Conservation (phyloP, 2,888 invertebrate species). For the Osmoderma eremita region DNA sequence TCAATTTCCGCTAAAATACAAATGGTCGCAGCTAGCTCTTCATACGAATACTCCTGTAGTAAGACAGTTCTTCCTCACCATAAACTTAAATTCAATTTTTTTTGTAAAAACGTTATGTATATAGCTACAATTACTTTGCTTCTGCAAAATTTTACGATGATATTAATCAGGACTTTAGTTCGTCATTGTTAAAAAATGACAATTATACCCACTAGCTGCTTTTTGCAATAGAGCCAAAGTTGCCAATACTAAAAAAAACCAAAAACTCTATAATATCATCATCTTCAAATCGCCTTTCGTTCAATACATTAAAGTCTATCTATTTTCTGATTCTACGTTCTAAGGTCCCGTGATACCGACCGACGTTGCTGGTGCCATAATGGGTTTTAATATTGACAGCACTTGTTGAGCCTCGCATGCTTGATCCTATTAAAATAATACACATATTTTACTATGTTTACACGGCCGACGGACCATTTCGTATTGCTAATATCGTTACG, state of each 20-base stretch:
- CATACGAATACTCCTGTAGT: too few species aligned
- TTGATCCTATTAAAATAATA: conserved; percentile 63
- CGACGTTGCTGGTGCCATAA: conserved; percentile 72
- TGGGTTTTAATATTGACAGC: conserved; percentile 74
- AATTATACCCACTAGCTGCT: too few species aligned
- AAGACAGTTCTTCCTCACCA: too few species aligned
- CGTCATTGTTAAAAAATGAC: too few species aligned
- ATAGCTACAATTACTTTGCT: too few species aligned
- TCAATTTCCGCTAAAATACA: too few species aligned
- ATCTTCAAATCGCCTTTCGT: conserved; percentile 24
- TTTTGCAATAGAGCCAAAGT: conserved; percentile 6
- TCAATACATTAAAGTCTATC: conserved; percentile 27
- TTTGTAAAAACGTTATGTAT: too few species aligned
- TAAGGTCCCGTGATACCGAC: conserved; percentile 61
- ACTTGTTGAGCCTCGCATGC: conserved; percentile 75
- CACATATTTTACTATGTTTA: conserved; percentile 52
- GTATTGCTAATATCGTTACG: not conserved
- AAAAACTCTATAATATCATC: conserved; percentile 20
- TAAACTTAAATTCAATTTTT: too few species aligned
- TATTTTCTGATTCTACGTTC: conserved; percentile 40
- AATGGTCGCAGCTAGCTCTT: too few species aligned
- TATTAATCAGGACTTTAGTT: too few species aligned
- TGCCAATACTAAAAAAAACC: conserved; percentile 11
- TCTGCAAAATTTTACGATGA: too few species aligned
- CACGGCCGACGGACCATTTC: conserved; percentile 43